phyloP scores from a whole-genome alignment of 2,797 vertebrate genomes.

The Cyprinella venusta region DNA sequence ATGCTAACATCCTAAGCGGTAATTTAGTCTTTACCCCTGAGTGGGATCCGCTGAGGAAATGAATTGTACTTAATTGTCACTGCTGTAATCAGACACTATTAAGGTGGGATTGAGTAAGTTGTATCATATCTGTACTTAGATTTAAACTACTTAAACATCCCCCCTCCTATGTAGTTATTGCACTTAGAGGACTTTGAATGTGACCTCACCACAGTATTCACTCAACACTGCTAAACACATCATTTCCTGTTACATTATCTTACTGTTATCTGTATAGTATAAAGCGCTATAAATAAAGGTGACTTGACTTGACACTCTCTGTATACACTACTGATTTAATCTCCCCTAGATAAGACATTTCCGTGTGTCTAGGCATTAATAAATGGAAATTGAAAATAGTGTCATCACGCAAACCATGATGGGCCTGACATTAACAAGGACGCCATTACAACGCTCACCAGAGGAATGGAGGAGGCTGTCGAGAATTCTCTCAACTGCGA shows the following conservation, averaged over 20 bases:
- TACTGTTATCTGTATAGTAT: too few relatives aligned
- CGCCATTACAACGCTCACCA: constrained; percentile 29
- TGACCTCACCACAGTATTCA: constrained; percentile 23
- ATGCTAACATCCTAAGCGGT: constrained; percentile 51
- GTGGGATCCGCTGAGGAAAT: constrained; percentile 56
- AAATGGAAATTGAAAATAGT: constrained; percentile 55
- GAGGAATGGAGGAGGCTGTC: constrained; percentile 12
- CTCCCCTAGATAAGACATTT: constrained; percentile 41
- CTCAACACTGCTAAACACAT: background rate
- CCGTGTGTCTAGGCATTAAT: constrained; percentile 45
- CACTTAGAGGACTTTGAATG: constrained; percentile 17
- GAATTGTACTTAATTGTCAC: constrained; percentile 62
- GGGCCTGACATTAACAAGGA: constrained; percentile 54
- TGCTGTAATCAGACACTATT: constrained; percentile 55
- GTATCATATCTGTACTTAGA: constrained; percentile 26
- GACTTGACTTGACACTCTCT: too few relatives aligned
- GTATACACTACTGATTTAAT: constrained; percentile 23
- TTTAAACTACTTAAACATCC: constrained; percentile 17
- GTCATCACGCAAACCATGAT: constrained; percentile 37
- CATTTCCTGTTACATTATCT: too few relatives aligned
- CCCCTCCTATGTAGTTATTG: background rate
- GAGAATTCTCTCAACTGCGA: constrained; percentile 35
- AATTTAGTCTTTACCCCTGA: constrained; percentile 61
- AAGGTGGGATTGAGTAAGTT: constrained; percentile 49
- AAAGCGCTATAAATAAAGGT: too few relatives aligned